These are phyloP conservation scores for Drosophila sproati DNA, from an alignment of 1,140 invertebrate species.

Conservation along the genomic window DNA sequence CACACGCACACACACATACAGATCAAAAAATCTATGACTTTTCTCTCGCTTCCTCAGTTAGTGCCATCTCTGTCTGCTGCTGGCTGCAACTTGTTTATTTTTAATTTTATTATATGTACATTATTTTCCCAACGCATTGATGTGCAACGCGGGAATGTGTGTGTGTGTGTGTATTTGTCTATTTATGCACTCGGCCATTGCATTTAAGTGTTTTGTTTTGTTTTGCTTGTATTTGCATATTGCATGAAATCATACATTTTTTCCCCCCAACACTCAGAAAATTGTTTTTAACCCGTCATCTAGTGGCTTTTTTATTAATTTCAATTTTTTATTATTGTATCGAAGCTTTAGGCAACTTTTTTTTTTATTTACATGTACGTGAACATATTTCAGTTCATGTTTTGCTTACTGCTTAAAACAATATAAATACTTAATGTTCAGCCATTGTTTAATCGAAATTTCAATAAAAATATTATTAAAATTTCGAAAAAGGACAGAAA, in stretches of 20 bases:
- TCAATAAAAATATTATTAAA: constrained; percentile 21
- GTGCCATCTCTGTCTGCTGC: constrained; percentile 42
- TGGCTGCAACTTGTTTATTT: constrained; percentile 61
- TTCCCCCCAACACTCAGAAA: constrained; percentile 54
- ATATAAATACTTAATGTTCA: constrained; percentile 66
- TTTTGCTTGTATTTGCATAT: constrained; percentile 60
- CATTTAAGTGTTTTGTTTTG: constrained; percentile 75
- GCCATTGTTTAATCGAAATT: constrained; percentile 31
- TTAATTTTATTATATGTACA: constrained; percentile 73
- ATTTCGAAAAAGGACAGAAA: no score
- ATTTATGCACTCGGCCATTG: constrained; percentile 74
- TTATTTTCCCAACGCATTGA: constrained; percentile 56
- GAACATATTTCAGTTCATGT: constrained; percentile 66
- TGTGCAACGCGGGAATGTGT: constrained; percentile 17
- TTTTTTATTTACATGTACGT: constrained; percentile 48
- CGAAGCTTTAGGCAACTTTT: constrained; percentile 55
- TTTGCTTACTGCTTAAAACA: constrained; percentile 72
- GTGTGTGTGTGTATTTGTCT: constrained; percentile 29
- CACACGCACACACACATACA: constrained; percentile 1
- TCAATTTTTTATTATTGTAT: constrained; percentile 39
- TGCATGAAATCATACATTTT: constrained; percentile 51
- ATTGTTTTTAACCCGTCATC: constrained; percentile 74
- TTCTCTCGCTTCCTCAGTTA: constrained; percentile 31
- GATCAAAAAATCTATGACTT: constrained; percentile 8
- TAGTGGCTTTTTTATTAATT: constrained; percentile 51